A percentile compares a stretch with the other conserved stretches of the same genome.
These are phyloP conservation scores for Acrobasis repandana DNA, from an alignment of 2,888 invertebrate species.

Conservation along the genomic window DNA sequence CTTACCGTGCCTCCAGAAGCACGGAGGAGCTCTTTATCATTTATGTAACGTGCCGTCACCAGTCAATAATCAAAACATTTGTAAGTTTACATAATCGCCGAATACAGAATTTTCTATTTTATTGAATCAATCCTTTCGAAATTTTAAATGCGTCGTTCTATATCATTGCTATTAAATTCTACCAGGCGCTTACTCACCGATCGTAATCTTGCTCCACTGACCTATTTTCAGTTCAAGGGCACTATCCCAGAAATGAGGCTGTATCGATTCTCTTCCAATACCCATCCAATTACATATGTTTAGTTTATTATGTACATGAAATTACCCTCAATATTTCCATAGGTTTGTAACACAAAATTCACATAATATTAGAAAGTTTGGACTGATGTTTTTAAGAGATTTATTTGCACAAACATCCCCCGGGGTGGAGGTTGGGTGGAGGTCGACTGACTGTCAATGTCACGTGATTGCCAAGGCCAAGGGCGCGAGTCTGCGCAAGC, in stretches of 20 bases:
- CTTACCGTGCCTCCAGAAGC: no score
- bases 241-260: conserved; percentile 16
- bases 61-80: no score
- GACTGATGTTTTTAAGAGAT: background rate
- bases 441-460: conserved; percentile 50
- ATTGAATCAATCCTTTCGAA: no score
- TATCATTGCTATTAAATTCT: conserved; percentile 25
- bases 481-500: conserved; percentile 54
- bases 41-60: no score
- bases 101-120: no score
- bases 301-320: background rate
- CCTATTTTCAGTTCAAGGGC: conserved; percentile 26
- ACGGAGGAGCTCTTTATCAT: no score
- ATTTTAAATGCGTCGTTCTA: background rate
- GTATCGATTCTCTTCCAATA: conserved; percentile 17
- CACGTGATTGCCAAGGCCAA: conserved; percentile 56
- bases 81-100: no score
- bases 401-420: conserved; percentile 23
- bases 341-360: background rate
- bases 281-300: background rate
- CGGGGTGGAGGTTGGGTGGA: conserved; percentile 43
- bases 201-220: conserved; percentile 16
- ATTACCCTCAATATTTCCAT: background rate
- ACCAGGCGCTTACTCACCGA: conserved; percentile 22
- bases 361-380: background rate